Base-by-base conservation (phyloP, 53 echinoderm and acorn worm genomes). In the Paracentrotus lividus region DNA sequence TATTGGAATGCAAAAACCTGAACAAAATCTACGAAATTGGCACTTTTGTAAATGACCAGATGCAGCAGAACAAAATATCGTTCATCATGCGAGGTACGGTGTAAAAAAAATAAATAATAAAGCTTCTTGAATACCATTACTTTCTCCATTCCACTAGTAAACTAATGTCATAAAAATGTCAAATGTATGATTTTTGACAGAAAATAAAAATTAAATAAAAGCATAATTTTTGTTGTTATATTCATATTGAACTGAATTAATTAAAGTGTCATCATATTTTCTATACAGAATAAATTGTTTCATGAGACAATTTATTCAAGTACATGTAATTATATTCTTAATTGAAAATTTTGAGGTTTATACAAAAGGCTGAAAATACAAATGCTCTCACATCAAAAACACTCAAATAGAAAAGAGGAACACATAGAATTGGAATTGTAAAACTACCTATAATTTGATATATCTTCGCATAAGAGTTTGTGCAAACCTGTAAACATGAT, bases 301-400 rank as follows among this genome's bases (percentile, higher is more conserved):
- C 8, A 57, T 57, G 20, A 57, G 9, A 61, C 61, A 5, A 27
- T 26, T 61, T 29, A 69, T 34, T 12, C 16, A 16, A 38, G 20
- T 13, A 33, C 36, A 69, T 13, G n/a, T n/a, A n/a, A n/a, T n/a
- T n/a, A n/a, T n/a, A n/a, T n/a, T n/a, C n/a, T 16, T 69, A 21
- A 36, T 18, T 69, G 16, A 36, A 34, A 69, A 69, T 38, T 36
- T 38, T 13, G 2, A 38, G 69, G 38, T 16, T 4, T 69, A 69
- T 69, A 38, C 36, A 69, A 34, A 69, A n/a, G 12, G 16, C 3
- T 69, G 69, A 61, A 8, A 69, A 69, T 2, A 66, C 36, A 69
- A 69, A 69, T 69, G 69, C 69, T 69, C 69, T 69, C 34, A 69
- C 38, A 38, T 69, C 18, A 69, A 69, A 69, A 18, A 69, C 31